Evolutionary conservation across 1,140 invertebrate species (phyloP), one percentile per base, ranked within the genome.

Genomic region (Calliphora vicina): DNA sequence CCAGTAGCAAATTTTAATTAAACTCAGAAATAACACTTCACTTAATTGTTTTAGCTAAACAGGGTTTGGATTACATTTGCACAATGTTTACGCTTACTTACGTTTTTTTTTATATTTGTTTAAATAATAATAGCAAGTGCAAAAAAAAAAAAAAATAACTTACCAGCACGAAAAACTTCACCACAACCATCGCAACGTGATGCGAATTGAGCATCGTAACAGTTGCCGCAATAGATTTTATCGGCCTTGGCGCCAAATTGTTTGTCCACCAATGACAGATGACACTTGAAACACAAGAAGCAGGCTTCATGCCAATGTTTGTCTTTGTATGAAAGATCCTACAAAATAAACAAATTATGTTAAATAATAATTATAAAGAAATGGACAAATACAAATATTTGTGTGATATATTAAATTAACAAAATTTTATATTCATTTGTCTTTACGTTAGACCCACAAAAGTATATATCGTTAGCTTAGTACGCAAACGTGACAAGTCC

Each of bases 311-410:
- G 98, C 98, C 98, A 99, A 91, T 99, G 99, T 92, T 98, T 98
- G 91, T 99, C 99, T 93, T 99, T 99, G 94, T 99, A 99, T 74
- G 98, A 99, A 90, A 99, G 93, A 94, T 99, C 99, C 98, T 99
- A 92, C 78, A 61, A 84, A 45, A 5, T n/a, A 42, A 73, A 71
- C n/a, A 72, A 72, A 43, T 43, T 43, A 12, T 1, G 4, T 72
- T 84, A 84, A 85, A 78, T 80, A 45, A 80, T 13, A n/a, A n/a
- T n/a, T n/a, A n/a, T n/a, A n/a, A n/a, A n/a, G n/a, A n/a, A n/a
- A n/a, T n/a, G n/a, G n/a, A n/a, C n/a, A n/a, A n/a, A n/a, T n/a
- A n/a, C n/a, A n/a, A n/a, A n/a, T n/a, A n/a, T n/a, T n/a, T n/a
- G n/a, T n/a, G n/a, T n/a, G n/a, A n/a, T n/a, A n/a, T n/a, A n/a